A percentile compares a stretch with the other conserved stretches of the same genome.
These are phyloP conservation scores for Blastomussa wellsi DNA, from an alignment of 92 coral and sea anemone species.

Conservation along the genomic window DNA sequence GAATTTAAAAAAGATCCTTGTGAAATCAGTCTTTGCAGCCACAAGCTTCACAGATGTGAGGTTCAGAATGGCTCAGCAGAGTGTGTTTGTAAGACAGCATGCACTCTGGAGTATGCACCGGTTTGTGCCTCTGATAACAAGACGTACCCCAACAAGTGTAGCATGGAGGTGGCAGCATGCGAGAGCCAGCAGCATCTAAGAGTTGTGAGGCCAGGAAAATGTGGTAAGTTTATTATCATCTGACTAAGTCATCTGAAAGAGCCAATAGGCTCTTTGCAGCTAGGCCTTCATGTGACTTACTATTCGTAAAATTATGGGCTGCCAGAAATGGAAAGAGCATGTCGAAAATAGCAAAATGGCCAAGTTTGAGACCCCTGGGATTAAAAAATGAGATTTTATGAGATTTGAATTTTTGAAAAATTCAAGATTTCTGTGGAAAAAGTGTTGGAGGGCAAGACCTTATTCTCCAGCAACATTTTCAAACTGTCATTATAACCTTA, in stretches of 20 bases:
- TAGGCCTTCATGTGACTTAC: too few species aligned
- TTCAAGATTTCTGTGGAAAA: too few species aligned
- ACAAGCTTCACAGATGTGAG: conserved; percentile 60
- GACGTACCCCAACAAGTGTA: conserved; percentile 72
- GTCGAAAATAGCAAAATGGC: too few species aligned
- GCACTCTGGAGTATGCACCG: conserved; percentile 67
- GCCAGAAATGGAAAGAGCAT: too few species aligned
- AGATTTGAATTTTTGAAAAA: too few species aligned
- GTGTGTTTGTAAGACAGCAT: conserved; percentile 64
- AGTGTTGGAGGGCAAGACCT: too few species aligned
- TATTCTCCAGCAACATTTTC: too few species aligned
- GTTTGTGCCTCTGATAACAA: conserved; percentile 83
- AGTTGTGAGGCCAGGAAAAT: conserved; percentile 52
- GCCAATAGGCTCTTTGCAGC: too few species aligned
- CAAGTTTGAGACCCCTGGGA: too few species aligned
- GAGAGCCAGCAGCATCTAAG: conserved; percentile 43
- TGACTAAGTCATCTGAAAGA: neutral
- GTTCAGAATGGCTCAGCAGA: conserved; percentile 67
- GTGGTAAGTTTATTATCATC: conserved; percentile 60
- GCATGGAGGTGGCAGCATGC: conserved; percentile 71
- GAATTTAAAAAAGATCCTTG: conserved; percentile 55
- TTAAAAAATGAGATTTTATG: too few species aligned
- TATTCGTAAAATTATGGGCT: too few species aligned
- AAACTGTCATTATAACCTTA: too few species aligned
- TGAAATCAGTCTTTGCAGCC: conserved; percentile 65